A percentile compares a stretch with the other conserved stretches of the same genome.
Conservation (phyloP, 1,140 invertebrate species). For the Camponotus vicinus region DNA sequence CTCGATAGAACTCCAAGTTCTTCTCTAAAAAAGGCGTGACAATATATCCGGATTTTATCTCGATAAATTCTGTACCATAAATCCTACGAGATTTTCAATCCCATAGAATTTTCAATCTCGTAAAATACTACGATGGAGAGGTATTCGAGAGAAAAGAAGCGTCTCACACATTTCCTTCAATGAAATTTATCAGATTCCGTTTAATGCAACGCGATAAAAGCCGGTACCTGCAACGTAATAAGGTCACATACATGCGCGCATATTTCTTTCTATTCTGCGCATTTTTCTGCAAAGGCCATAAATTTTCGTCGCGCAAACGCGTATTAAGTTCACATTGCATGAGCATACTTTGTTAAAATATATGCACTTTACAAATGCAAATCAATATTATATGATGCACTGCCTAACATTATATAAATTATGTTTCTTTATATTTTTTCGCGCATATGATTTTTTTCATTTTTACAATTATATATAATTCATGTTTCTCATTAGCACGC, state of each 20-base stretch:
- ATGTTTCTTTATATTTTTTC: not conserved
- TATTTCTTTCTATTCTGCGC: not conserved
- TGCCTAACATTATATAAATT: slow-evolving; percentile 3
- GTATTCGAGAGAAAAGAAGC: slow-evolving; percentile 16
- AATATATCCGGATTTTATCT: slow-evolving; percentile 7
- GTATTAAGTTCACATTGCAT: not conserved
- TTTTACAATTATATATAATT: not conserved
- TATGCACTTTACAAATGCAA: slow-evolving; percentile 20
- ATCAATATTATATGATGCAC: not conserved
- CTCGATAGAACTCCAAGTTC: slow-evolving; percentile 6
- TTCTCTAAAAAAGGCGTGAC: slow-evolving; percentile 11
- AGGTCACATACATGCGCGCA: not conserved
- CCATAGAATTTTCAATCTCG: slow-evolving; percentile 10
- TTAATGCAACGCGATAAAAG: slow-evolving; percentile 30
- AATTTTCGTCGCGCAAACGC: slow-evolving; percentile 37
- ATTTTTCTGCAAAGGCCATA: slow-evolving; percentile 2
- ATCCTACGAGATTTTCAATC: not conserved
- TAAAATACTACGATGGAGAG: slow-evolving; percentile 14
- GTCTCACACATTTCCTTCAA: not conserved
- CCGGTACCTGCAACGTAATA: not conserved
- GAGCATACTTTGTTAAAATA: not conserved
- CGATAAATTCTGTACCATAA: not conserved
- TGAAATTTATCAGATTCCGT: slow-evolving; percentile 49
- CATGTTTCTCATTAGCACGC: not conserved
- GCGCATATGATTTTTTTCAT: not conserved